phyloP scores from a whole-genome alignment of 2,797 vertebrate genomes.

The Epinephelus coioides region DNA sequence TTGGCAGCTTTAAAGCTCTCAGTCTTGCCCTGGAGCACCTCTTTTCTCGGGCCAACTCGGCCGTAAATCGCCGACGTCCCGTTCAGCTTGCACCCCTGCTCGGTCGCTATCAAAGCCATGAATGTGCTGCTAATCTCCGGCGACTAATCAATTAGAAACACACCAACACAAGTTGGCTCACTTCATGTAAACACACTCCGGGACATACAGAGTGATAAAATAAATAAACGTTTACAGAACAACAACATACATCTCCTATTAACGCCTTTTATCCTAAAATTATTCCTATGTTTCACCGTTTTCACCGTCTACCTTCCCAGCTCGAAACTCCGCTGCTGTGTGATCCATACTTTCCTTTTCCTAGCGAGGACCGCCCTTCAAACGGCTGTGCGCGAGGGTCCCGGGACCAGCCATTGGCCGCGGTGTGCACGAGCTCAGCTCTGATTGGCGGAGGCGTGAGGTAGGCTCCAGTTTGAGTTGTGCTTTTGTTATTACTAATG shows the following conservation, averaged over 20 bases:
- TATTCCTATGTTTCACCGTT: not conserved
- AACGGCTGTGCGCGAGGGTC: conserved; percentile 60
- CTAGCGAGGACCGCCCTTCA: conserved; percentile 79
- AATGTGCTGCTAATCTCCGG: conserved; percentile 9
- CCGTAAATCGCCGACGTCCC: conserved; percentile 63
- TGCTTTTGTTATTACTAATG: conserved; percentile 80
- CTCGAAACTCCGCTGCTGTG: conserved; percentile 17
- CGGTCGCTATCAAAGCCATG: conserved; percentile 83
- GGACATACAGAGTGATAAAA: not conserved
- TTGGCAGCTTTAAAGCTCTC: conserved; percentile 44
- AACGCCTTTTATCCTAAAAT: not conserved
- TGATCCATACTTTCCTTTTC: conserved; percentile 70
- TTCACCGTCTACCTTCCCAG: not conserved
- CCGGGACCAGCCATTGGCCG: conserved; percentile 77
- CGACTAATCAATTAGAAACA: conserved; percentile 40
- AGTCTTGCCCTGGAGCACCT: conserved; percentile 34
- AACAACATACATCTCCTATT: not conserved
- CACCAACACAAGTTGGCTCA: conserved; percentile 6
- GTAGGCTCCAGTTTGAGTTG: conserved; percentile 84
- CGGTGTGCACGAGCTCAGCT: conserved; percentile 48
- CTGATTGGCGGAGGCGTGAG: conserved; percentile 78
- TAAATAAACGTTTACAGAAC: fast-evolving
- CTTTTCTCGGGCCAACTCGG: conserved; percentile 65
- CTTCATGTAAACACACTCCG: not conserved
- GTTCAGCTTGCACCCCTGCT: conserved; percentile 74